phyloP scores from a whole-genome alignment of 2,113 vertebrate species.

The Dicerorhinus sumatrensis region DNA sequence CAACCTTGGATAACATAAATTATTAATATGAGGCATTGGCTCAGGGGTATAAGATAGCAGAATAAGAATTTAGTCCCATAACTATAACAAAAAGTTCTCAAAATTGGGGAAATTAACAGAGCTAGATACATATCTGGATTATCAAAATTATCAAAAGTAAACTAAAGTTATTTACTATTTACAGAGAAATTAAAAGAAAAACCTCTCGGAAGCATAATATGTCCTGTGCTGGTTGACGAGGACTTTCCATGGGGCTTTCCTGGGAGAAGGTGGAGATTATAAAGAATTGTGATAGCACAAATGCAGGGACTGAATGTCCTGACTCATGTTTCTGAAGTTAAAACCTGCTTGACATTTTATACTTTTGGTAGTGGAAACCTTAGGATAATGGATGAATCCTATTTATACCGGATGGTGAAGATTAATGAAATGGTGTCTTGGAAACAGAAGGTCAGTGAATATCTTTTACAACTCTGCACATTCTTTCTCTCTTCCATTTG shows the following conservation, averaged over 20 bases:
- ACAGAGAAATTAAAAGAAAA: background rate
- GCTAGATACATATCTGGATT: background rate
- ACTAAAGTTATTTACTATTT: background rate
- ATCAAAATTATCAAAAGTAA: background rate
- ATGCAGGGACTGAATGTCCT: background rate
- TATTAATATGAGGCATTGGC: background rate
- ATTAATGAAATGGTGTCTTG: slow-evolving; percentile 72
- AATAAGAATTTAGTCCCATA: background rate
- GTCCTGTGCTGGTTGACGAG: fast-evolving
- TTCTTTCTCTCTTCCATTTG: slow-evolving; percentile 8
- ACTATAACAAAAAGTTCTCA: background rate
- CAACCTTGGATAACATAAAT: background rate
- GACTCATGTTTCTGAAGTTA: slow-evolving; percentile 44
- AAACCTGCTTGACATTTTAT: slow-evolving; percentile 69
- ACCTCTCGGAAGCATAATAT: background rate
- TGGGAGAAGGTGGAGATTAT: background rate
- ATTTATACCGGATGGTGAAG: slow-evolving; percentile 60
- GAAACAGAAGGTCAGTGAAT: slow-evolving; percentile 73
- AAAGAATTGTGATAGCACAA: slow-evolving; percentile 40
- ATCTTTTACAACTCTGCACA: slow-evolving; percentile 52
- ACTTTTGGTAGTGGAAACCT: slow-evolving; percentile 44
- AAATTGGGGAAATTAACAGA: background rate
- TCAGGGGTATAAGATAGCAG: background rate
- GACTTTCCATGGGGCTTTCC: background rate
- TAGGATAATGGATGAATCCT: slow-evolving; percentile 74